A percentile compares a stretch with the other conserved stretches of the same genome.
These are phyloP conservation scores for Speoplatyrhinus poulsoni DNA, from an alignment of 2,113 vertebrate genomes.

Conservation along the genomic window DNA sequence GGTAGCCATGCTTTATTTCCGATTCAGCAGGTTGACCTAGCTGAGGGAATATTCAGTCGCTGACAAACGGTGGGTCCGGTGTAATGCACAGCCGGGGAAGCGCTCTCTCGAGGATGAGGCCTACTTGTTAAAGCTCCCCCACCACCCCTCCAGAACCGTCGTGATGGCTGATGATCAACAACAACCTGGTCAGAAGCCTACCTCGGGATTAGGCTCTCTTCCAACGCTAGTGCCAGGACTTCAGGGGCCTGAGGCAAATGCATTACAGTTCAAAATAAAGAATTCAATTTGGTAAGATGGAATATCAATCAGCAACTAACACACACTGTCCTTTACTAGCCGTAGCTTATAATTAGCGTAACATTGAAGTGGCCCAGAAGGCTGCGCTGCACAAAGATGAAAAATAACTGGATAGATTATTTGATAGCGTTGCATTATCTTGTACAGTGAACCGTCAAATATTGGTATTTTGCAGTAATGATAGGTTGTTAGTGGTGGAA, in stretches of 20 bases:
- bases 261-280: slow-evolving; percentile 93
- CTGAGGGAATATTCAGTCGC: slow-evolving; percentile 55
- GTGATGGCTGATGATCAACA: slow-evolving; percentile 90
- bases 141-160: slow-evolving; percentile 74
- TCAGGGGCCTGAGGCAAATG: slow-evolving; percentile 88
- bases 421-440: neutral
- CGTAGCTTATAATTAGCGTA: slow-evolving; percentile 65
- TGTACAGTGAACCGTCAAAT: neutral
- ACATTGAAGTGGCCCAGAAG: slow-evolving; percentile 40
- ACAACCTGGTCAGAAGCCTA: slow-evolving; percentile 80
- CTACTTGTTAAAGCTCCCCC: slow-evolving; percentile 82
- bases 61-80: slow-evolving; percentile 71
- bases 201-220: slow-evolving; percentile 78
- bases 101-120: slow-evolving; percentile 80
- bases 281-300: slow-evolving; percentile 91
- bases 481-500: neutral
- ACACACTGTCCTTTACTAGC: slow-evolving; percentile 56
- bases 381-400: slow-evolving; percentile 60
- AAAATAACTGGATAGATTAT: slow-evolving; percentile 34
- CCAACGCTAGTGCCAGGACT: slow-evolving; percentile 88
- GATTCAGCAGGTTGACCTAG: slow-evolving; percentile 68
- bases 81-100: slow-evolving; percentile 79
- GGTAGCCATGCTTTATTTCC: slow-evolving; percentile 63
- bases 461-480: neutral
- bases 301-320: neutral